Conservation (phyloP, 2,113 vertebrate genomes). For the Cisticola juncidis region DNA sequence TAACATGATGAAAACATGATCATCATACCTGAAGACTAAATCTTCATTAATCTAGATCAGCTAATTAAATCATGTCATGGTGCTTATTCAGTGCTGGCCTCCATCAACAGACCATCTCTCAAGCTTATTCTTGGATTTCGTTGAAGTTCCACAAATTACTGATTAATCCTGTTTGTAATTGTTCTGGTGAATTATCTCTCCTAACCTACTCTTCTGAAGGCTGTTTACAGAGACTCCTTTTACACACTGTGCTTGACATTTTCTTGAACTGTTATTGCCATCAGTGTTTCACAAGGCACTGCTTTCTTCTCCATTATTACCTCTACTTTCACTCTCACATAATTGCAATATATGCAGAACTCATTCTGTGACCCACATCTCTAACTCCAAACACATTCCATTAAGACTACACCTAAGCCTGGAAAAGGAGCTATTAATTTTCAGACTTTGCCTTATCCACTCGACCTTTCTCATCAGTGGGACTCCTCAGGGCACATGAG, state of each 20-base stretch:
- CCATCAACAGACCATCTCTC: background rate
- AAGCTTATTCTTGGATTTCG: background rate
- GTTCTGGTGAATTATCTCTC: background rate
- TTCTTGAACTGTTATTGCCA: background rate
- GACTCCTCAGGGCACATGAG: rapidly evolving
- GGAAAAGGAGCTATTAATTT: background rate
- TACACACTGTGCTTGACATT: background rate
- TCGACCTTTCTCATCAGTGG: rapidly evolving
- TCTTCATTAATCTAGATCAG: background rate
- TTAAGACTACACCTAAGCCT: background rate
- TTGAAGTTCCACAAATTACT: background rate
- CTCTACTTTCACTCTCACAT: background rate
- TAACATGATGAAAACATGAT: background rate
- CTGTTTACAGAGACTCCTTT: background rate
- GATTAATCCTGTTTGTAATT: background rate
- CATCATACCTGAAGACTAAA: background rate
- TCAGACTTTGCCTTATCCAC: background rate
- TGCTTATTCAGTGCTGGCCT: rapidly evolving
- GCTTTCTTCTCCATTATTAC: background rate
- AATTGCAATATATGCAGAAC: background rate
- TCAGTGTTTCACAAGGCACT: background rate
- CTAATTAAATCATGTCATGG: background rate
- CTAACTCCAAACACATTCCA: background rate
- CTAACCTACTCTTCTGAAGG: background rate
- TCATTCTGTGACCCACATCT: background rate